Conservation (phyloP, 2,797 vertebrate genomes). For the Falco rusticolus region DNA sequence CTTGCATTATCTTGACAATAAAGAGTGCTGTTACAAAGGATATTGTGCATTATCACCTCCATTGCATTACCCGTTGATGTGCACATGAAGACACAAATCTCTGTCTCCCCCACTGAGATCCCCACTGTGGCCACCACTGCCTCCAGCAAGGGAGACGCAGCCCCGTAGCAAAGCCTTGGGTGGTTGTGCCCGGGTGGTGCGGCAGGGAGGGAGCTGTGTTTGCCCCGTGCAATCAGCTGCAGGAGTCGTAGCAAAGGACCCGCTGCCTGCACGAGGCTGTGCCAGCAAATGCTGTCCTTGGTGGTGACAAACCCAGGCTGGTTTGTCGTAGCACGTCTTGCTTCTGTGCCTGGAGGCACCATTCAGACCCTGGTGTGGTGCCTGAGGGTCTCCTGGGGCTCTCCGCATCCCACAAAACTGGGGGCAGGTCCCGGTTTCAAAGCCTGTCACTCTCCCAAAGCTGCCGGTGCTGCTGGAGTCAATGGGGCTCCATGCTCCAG, state of each 20-base stretch:
- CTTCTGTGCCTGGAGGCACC: background rate
- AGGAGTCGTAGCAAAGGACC: background rate
- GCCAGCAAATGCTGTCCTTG: background rate
- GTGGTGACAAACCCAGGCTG: background rate
- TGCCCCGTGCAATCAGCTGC: background rate
- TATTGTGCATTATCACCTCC: background rate
- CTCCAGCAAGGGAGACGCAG: rapidly evolving
- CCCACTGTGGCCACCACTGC: rapidly evolving
- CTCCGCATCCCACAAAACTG: background rate
- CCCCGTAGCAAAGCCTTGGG: rapidly evolving
- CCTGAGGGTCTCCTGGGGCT: rapidly evolving
- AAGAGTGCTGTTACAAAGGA: background rate
- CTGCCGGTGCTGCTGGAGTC: rapidly evolving
- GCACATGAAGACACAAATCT: no score
- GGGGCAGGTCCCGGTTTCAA: background rate
- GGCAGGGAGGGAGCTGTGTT: background rate
- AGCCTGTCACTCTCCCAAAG: background rate
- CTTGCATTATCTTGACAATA: background rate
- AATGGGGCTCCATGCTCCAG: background rate
- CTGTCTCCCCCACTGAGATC: background rate
- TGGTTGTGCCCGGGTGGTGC: background rate
- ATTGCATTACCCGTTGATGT: rapidly evolving
- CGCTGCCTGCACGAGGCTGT: background rate
- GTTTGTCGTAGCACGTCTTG: rapidly evolving
- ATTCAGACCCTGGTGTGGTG: rapidly evolving